Conservation (phyloP, 2,113 vertebrate species). For the Phyllopteryx taeniolatus region DNA sequence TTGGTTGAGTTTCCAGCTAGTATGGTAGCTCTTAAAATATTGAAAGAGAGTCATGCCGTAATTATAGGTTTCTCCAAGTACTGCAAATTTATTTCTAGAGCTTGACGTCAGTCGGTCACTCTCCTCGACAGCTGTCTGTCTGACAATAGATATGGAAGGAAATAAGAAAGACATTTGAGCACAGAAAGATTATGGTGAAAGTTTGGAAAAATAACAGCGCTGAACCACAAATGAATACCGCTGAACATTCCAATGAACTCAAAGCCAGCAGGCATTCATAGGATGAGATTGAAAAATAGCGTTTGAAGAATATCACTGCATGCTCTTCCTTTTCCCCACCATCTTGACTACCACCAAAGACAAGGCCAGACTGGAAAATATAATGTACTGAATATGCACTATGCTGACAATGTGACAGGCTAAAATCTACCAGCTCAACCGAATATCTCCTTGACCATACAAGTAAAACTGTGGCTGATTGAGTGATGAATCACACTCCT, state of each 20-base stretch:
- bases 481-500: too few species aligned
- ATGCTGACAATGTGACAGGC: too few species aligned
- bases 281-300: background rate
- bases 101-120: conserved; percentile 49
- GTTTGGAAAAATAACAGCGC: background rate
- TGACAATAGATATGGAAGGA: conserved; percentile 11
- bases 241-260: background rate
- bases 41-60: conserved; percentile 32
- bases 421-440: too few species aligned
- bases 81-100: conserved; percentile 52
- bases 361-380: too few species aligned
- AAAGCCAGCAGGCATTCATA: background rate
- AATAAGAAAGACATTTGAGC: background rate
- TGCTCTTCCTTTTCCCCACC: background rate
- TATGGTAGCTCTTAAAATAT: conserved; percentile 36
- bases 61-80: conserved; percentile 40
- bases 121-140: conserved; percentile 18
- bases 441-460: too few species aligned
- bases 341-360: background rate
- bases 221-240: background rate
- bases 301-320: background rate
- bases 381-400: too few species aligned
- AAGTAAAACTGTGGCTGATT: too few species aligned
- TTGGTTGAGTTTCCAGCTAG: conserved; percentile 25
- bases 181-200: background rate